Percentiles rank a stretch among this genome's conserved stretches.
phyloP scores from a whole-genome alignment of 2,888 invertebrate species.

The Patella depressa region DNA sequence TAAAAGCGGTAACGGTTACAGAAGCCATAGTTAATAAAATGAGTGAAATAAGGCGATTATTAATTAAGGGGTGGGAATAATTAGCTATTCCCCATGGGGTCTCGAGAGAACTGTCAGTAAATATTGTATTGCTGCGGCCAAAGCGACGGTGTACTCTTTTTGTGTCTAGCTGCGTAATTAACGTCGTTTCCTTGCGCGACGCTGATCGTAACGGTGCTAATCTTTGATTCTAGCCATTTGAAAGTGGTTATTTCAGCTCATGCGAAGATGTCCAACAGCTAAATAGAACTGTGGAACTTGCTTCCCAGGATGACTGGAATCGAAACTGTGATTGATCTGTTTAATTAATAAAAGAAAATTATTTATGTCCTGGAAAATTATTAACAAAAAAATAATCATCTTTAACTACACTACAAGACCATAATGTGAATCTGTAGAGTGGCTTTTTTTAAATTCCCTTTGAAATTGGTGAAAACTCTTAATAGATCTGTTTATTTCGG shows the following conservation, averaged over 20 bases:
- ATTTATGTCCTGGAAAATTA: too few relatives aligned
- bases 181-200: background rate
- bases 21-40: conserved; percentile 35
- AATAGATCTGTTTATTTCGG: too few relatives aligned
- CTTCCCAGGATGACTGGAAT: too few relatives aligned
- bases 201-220: conserved; percentile 23
- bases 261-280: conserved; percentile 26
- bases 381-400: too few relatives aligned
- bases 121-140: background rate
- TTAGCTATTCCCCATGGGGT: conserved; percentile 21
- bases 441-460: too few relatives aligned
- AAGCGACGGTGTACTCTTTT: background rate
- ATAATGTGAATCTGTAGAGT: too few relatives aligned
- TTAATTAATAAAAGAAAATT: too few relatives aligned
- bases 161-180: conserved; percentile 5
- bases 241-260: conserved; percentile 28
- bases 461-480: too few relatives aligned
- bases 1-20: conserved; percentile 10
- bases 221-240: conserved; percentile 35
- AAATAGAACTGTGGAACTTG: conserved; percentile 9
- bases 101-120: background rate
- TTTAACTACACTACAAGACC: too few relatives aligned
- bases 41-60: conserved; percentile 32
- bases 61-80: conserved; percentile 24
- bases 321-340: too few relatives aligned